These are phyloP conservation scores for Danio tinwini DNA, from an alignment of 2,797 vertebrate genomes.

Conservation along the genomic window DNA sequence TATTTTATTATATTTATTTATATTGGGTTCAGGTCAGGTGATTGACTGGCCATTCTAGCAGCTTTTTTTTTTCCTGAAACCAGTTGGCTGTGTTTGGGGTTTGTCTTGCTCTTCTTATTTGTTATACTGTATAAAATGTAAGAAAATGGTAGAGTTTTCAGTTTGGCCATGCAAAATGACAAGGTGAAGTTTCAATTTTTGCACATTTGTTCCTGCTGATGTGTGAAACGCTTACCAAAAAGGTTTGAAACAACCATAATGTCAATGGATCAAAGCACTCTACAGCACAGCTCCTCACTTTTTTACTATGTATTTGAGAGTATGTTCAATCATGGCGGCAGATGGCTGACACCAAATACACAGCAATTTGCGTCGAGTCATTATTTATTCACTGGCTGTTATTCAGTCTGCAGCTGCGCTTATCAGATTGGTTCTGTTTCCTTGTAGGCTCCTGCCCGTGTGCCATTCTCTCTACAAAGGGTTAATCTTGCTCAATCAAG, in stretches of 20 bases:
- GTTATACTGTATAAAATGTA: too few relatives aligned
- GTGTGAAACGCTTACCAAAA: background rate
- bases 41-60: too few relatives aligned
- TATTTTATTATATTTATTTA: too few relatives aligned
- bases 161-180: too few relatives aligned
- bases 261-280: slow-evolving; percentile 17
- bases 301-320: slow-evolving; percentile 14
- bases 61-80: too few relatives aligned
- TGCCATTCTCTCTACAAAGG: background rate
- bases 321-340: slow-evolving; percentile 12
- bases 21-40: too few relatives aligned
- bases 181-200: background rate
- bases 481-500: slow-evolving; percentile 36
- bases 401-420: slow-evolving; percentile 34
- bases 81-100: too few relatives aligned
- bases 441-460: background rate
- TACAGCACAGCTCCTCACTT: background rate
- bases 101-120: too few relatives aligned
- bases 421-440: background rate
- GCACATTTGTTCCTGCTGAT: background rate
- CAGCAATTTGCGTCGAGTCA: background rate
- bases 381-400: slow-evolving; percentile 30
- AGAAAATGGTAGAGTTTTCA: too few relatives aligned
- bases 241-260: background rate
- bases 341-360: slow-evolving; percentile 31